Percentiles rank a stretch among this genome's conserved stretches.
Evolutionary conservation across 2,888 invertebrate genomes (phyloP).

Genomic region (Amphipyra berbera): DNA sequence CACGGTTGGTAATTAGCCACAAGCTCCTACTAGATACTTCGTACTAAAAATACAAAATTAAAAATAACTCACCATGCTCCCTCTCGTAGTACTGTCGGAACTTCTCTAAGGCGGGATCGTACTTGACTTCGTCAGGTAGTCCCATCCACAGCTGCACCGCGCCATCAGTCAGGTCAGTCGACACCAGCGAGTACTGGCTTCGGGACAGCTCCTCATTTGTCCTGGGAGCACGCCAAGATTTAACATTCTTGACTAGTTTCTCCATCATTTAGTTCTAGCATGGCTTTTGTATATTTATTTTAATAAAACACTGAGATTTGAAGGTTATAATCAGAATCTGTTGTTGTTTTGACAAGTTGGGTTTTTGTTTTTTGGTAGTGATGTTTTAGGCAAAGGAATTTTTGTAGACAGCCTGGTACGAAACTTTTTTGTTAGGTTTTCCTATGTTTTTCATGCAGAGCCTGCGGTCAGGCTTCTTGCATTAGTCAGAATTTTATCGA

Average conservation of each 20-base stretch:
- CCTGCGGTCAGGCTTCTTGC: too few relatives aligned
- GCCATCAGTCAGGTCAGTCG: slow-evolving; percentile 89
- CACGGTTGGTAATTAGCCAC: too few relatives aligned
- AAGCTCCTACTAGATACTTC: too few relatives aligned
- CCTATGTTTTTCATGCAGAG: not conserved
- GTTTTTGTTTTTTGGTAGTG: not conserved
- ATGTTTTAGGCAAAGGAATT: not conserved
- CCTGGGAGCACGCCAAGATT: slow-evolving; percentile 74
- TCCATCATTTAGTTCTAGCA: slow-evolving; percentile 64
- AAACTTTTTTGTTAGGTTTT: slow-evolving; percentile 2
- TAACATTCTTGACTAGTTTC: slow-evolving; percentile 71
- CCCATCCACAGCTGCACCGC: slow-evolving; percentile 91
- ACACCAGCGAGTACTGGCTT: slow-evolving; percentile 84
- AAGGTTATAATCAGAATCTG: slow-evolving; percentile 19
- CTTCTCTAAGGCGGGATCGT: slow-evolving; percentile 91
- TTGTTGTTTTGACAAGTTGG: slow-evolving; percentile 44
- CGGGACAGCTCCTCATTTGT: slow-evolving; percentile 85
- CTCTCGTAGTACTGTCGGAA: slow-evolving; percentile 89
- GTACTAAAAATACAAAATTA: too few relatives aligned
- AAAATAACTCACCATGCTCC: slow-evolving; percentile 77
- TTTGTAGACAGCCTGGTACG: not conserved
- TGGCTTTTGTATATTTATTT: not conserved
- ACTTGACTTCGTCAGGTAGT: slow-evolving; percentile 91
- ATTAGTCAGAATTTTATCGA: too few relatives aligned
- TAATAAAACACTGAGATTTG: slow-evolving; percentile 34